Conservation (phyloP, 2,113 vertebrate species). For the Zosterops japonicus region DNA sequence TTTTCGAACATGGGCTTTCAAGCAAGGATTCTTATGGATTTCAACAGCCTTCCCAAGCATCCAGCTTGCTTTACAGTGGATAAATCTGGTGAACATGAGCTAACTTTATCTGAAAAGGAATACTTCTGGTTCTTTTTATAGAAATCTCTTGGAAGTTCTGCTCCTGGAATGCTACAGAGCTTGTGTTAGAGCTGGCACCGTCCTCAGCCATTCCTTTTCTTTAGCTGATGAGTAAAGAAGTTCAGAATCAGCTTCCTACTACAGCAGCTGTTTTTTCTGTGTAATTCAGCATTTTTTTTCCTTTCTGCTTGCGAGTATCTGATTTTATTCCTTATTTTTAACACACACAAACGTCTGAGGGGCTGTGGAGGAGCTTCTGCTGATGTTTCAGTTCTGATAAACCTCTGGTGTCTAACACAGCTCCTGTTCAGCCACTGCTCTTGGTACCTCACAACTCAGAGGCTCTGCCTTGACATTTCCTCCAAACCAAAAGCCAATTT, state of each 20-base stretch:
- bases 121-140: not conserved
- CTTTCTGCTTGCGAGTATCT: not conserved
- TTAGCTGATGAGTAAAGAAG: slow-evolving; percentile 33
- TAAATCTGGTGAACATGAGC: not conserved
- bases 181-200: not conserved
- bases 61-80: not conserved
- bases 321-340: slow-evolving; percentile 38
- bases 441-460: not conserved
- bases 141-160: not conserved
- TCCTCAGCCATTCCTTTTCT: not conserved
- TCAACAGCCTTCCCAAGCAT: not conserved
- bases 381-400: slow-evolving; percentile 14
- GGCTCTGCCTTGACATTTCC: not conserved
- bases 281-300: slow-evolving; percentile 23
- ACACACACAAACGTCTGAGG: not conserved
- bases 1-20: not conserved
- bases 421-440: not conserved
- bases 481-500: not conserved
- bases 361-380: not conserved
- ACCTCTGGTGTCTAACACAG: not conserved
- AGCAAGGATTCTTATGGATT: not conserved
- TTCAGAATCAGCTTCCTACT: slow-evolving; percentile 44
- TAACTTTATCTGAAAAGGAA: not conserved
- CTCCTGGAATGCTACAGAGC: not conserved
- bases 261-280: slow-evolving; percentile 49